These are phyloP conservation scores for Pachyseris speciosa DNA, from an alignment of 64 coral and sea anemone species.

Conservation along the genomic window DNA sequence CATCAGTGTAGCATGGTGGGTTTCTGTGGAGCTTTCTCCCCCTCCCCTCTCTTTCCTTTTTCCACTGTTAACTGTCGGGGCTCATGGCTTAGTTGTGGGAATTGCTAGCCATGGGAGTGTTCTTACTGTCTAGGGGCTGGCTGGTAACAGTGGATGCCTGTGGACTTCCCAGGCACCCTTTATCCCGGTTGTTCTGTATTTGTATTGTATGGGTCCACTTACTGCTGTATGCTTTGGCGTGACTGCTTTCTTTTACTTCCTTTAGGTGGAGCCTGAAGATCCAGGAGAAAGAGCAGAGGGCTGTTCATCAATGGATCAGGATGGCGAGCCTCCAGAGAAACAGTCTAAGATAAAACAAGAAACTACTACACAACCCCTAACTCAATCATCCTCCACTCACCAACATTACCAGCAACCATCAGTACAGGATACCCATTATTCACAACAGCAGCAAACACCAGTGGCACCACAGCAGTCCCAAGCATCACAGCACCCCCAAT, in stretches of 20 bases:
- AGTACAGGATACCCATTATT: neutral
- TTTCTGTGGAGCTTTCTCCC: no score
- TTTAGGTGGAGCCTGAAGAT: constrained; percentile 89
- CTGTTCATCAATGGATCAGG: constrained; percentile 81
- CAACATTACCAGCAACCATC: constrained; percentile 3
- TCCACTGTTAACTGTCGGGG: no score
- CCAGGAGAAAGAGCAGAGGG: constrained; percentile 52
- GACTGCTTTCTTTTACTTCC: neutral
- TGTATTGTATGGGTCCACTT: neutral
- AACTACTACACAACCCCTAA: neutral
- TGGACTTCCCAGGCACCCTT: no score
- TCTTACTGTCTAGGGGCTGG: no score
- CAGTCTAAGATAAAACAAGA: constrained; percentile 64
- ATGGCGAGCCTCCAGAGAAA: constrained; percentile 65
- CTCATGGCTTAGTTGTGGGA: no score
- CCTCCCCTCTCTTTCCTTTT: no score
- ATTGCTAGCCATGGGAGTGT: no score
- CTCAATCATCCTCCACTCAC: neutral
- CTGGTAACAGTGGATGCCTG: no score
- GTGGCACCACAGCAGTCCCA: constrained; percentile 3
- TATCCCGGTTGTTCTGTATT: no score
- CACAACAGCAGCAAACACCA: neutral
- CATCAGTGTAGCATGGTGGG: no score
- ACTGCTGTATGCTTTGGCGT: no score
- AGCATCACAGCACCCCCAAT: constrained; percentile 31